Conservation (phyloP, 2,113 vertebrate species). For the Crotalus viridis region DNA sequence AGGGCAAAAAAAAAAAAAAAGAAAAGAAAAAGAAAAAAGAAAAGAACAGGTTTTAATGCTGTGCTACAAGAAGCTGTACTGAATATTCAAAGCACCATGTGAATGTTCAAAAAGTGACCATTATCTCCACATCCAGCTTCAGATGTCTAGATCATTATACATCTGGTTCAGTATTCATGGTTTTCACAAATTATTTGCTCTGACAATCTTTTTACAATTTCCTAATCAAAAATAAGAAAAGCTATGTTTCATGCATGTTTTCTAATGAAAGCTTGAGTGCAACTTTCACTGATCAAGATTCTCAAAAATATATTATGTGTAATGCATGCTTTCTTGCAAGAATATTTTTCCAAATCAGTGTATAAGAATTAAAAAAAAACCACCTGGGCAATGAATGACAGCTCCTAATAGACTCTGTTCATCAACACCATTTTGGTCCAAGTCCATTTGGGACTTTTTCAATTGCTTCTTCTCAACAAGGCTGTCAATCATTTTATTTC, state of each 20-base stretch:
- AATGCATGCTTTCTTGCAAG: neutral
- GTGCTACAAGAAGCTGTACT: neutral
- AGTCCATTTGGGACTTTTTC: neutral
- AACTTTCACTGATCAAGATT: neutral
- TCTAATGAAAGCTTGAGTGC: neutral
- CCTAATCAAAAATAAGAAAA: neutral
- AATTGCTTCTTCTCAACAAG: neutral
- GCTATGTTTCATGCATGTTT: neutral
- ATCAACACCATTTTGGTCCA: neutral
- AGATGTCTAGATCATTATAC: neutral
- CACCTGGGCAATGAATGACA: neutral
- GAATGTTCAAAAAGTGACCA: neutral
- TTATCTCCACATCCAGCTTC: neutral
- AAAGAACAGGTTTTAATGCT: neutral
- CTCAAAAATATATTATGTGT: neutral
- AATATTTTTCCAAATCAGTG: neutral
- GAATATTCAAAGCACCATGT: slow-evolving; percentile 11
- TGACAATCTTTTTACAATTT: neutral
- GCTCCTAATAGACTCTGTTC: neutral
- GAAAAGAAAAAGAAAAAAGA: neutral
- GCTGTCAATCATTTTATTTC: neutral
- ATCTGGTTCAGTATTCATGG: neutral
- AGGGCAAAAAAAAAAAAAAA: neutral
- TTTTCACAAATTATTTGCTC: neutral
- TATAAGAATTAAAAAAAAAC: neutral